phyloP scores from a whole-genome alignment of 2,797 vertebrate genomes.

The Thaleichthys pacificus region DNA sequence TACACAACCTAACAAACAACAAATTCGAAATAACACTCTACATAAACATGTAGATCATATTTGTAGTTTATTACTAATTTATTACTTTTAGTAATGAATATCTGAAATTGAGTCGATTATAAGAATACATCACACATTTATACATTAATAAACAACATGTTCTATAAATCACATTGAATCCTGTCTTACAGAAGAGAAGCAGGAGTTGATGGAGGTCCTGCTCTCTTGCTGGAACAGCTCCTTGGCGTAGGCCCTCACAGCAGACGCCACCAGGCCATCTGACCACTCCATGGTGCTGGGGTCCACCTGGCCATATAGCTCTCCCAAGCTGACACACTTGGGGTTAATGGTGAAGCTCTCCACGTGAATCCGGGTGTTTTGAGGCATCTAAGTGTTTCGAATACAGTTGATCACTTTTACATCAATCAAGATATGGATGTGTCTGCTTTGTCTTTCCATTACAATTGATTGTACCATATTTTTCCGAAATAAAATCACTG shows the following conservation, averaged over 20 bases:
- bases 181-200: not conserved
- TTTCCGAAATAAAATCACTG: too few relatives aligned
- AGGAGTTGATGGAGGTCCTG: not conserved
- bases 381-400: constrained; percentile 26
- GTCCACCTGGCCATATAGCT: constrained; percentile 65
- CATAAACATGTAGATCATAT: too few relatives aligned
- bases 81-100: too few relatives aligned
- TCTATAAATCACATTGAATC: too few relatives aligned
- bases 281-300: constrained; percentile 67
- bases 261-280: constrained; percentile 63
- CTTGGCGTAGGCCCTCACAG: constrained; percentile 54
- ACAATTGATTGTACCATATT: too few relatives aligned
- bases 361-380: constrained; percentile 54
- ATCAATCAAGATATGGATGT: not conserved
- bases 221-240: constrained; percentile 18
- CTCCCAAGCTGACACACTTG: constrained; percentile 60
- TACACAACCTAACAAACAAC: too few relatives aligned
- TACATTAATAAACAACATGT: too few relatives aligned
- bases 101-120: too few relatives aligned
- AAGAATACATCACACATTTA: too few relatives aligned
- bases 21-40: too few relatives aligned
- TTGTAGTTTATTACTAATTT: too few relatives aligned
- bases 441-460: too few relatives aligned
- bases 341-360: constrained; percentile 67
- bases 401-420: not conserved